A percentile compares a stretch with the other conserved stretches of the same genome.
phyloP scores from a whole-genome alignment of 2,113 vertebrate genomes.

The Solea senegalensis region DNA sequence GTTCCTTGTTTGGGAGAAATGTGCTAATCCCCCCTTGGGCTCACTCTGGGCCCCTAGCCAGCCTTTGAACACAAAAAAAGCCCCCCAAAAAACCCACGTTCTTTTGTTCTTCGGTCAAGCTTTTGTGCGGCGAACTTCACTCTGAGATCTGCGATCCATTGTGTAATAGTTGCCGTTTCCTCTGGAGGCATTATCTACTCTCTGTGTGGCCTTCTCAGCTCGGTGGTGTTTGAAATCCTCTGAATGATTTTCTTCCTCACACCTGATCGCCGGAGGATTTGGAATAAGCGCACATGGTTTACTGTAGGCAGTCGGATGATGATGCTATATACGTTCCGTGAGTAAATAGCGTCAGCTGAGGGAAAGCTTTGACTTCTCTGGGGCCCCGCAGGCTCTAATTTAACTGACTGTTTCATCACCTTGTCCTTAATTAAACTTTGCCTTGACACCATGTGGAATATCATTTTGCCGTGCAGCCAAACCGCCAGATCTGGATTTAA shows the following conservation, averaged over 20 bases:
- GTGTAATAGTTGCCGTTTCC: conserved; percentile 42
- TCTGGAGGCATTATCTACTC: conserved; percentile 41
- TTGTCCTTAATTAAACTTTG: conserved; percentile 33
- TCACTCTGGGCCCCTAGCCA: conserved; percentile 40
- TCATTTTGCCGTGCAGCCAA: not conserved
- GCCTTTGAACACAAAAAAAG: conserved; percentile 59
- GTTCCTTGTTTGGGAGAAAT: conserved; percentile 70
- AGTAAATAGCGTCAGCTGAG: conserved; percentile 40
- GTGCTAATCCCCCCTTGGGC: conserved; percentile 63
- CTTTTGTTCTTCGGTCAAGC: conserved; percentile 65
- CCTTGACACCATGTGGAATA: not conserved
- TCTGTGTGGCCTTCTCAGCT: not conserved
- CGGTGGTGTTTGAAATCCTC: conserved; percentile 34
- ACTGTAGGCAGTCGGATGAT: conserved; percentile 61
- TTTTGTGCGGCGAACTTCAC: conserved; percentile 58
- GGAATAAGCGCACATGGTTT: conserved; percentile 49
- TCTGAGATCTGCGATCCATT: conserved; percentile 20
- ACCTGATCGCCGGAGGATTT: conserved; percentile 62
- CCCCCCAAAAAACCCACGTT: conserved; percentile 20
- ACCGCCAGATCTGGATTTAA: not conserved
- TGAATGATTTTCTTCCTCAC: conserved; percentile 24
- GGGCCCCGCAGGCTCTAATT: conserved; percentile 25
- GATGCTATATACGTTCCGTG: conserved; percentile 50
- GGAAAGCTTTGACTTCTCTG: conserved; percentile 25
- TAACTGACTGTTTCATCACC: conserved; percentile 24